Evolutionary conservation across 1,140 invertebrate genomes (phyloP).

Genomic region (Dufourea novaeangliae): DNA sequence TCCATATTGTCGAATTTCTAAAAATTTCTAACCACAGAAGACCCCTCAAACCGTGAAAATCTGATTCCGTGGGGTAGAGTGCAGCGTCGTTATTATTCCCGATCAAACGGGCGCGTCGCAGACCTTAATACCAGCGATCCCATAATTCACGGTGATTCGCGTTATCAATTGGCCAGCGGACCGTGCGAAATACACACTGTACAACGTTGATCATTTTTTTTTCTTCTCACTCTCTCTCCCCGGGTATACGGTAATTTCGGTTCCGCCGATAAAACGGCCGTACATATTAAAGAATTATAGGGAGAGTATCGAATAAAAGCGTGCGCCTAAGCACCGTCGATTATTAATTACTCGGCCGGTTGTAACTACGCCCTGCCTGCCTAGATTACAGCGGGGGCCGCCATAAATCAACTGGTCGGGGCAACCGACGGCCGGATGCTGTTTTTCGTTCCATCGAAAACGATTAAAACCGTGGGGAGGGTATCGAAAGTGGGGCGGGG

Average conservation of each 20-base stretch:
- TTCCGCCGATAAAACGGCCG: constrained; percentile 54
- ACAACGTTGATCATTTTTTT: constrained; percentile 34
- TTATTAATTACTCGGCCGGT: constrained; percentile 61
- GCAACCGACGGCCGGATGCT: constrained; percentile 27
- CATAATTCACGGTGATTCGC: constrained; percentile 45
- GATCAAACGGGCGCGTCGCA: constrained; percentile 14
- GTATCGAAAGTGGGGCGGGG: neutral
- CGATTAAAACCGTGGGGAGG: constrained; percentile 65
- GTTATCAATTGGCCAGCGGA: constrained; percentile 43
- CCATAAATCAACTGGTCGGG: constrained; percentile 33
- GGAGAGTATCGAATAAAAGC: constrained; percentile 65
- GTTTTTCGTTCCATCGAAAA: constrained; percentile 63
- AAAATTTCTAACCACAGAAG: too few species aligned
- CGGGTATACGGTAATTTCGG: constrained; percentile 36
- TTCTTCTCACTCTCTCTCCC: neutral
- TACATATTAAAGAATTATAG: constrained; percentile 65
- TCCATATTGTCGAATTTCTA: too few species aligned
- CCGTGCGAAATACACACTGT: neutral
- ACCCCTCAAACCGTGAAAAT: constrained; percentile 27
- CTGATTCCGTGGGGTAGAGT: neutral
- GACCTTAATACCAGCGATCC: constrained; percentile 25
- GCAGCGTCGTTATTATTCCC: constrained; percentile 29
- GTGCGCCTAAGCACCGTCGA: constrained; percentile 60
- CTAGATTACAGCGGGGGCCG: constrained; percentile 51
- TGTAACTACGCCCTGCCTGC: constrained; percentile 37